Base-by-base conservation (phyloP, 2,797 vertebrate species). In the Gambusia yucatana region DNA sequence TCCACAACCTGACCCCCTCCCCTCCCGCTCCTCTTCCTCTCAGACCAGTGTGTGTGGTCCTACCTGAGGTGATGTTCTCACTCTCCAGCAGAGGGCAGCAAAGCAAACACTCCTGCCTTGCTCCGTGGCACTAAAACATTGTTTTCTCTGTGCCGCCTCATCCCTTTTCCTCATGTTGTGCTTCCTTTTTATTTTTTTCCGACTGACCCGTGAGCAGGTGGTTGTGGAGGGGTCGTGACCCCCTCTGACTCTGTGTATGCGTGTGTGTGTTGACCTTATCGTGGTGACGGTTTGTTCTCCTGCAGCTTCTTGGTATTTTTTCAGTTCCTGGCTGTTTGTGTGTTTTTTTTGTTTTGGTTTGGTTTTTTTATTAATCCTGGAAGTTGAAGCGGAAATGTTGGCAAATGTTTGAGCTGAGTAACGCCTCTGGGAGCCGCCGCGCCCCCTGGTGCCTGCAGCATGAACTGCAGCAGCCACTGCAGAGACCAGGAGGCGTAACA, bases 271-370 rank as follows among this genome's bases (percentile, higher is more conserved):
- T 76, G 61, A 77, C 82, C 78, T 89, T 84, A 41, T 82, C 70
- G 76, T 89, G 84, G 83, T 79, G 85, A 86, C 67, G 80, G 78
- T 82, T 91, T 82, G 89, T 91, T 87, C 84, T 93, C 83, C 91
- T 90, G 90, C 90, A 92, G 93, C 91, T 94, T 94, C 82, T 89
- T 92, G 91, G 77, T 93, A 82, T 92, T 93, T 90, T 94, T 52
- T 94, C 82, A 93, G 86, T 92, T 90, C 61, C 81, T 93, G 92
- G 89, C 91, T 94, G 93, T 92, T 50, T 50, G 90, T 93, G 82
- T 90, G 7, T 22, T 46, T 52, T 52, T 9, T 94, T 0, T 13
- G 11, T 6, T 44, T 44, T 13, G 10, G 11, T 44, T 50, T 50
- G 0, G 8, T 50, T 50, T 47, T 50, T 50, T 22, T 1, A 50